Percentiles rank a stretch among this genome's conserved stretches.
phyloP scores from a whole-genome alignment of 2,888 invertebrate species.

The Deilephila porcellus region DNA sequence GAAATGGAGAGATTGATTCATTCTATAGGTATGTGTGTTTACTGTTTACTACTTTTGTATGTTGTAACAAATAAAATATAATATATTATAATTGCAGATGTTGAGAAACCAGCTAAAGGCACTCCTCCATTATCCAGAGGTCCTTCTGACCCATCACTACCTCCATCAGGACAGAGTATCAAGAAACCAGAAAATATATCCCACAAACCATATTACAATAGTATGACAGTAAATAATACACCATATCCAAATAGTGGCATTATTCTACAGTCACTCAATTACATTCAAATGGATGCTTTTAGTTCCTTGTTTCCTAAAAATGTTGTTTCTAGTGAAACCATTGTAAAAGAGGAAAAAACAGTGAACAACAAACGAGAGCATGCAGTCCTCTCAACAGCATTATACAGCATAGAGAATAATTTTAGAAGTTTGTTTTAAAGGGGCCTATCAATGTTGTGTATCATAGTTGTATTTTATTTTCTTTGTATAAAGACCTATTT shows the following conservation, averaged over 20 bases:
- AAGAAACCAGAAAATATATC: conserved; percentile 44
- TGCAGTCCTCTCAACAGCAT: conserved; percentile 68
- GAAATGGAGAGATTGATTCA: conserved; percentile 87
- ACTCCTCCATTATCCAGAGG: conserved; percentile 44
- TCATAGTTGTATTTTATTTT: conserved; percentile 10
- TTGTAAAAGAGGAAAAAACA: conserved; percentile 49
- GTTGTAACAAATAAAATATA: no score
- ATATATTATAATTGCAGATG: conserved; percentile 52
- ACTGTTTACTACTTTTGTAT: no score
- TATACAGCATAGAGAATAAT: conserved; percentile 75
- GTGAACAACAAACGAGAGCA: conserved; percentile 57
- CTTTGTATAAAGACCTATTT: conserved; percentile 1
- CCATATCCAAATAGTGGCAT: conserved; percentile 78
- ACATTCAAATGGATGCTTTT: conserved; percentile 81
- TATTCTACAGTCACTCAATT: conserved; percentile 77
- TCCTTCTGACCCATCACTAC: conserved; percentile 41
- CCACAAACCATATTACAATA: conserved; percentile 37
- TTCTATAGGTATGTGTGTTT: conserved; percentile 55
- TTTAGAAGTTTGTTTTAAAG: conserved; percentile 77
- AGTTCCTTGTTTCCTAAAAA: conserved; percentile 69
- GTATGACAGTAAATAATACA: conserved; percentile 48
- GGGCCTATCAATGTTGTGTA: conserved; percentile 9
- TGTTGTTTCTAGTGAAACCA: conserved; percentile 42
- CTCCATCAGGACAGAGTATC: conserved; percentile 43
- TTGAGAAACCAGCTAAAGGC: conserved; percentile 52